phyloP scores from a whole-genome alignment of 2,113 vertebrate genomes.

The Ahaetulla prasina region DNA sequence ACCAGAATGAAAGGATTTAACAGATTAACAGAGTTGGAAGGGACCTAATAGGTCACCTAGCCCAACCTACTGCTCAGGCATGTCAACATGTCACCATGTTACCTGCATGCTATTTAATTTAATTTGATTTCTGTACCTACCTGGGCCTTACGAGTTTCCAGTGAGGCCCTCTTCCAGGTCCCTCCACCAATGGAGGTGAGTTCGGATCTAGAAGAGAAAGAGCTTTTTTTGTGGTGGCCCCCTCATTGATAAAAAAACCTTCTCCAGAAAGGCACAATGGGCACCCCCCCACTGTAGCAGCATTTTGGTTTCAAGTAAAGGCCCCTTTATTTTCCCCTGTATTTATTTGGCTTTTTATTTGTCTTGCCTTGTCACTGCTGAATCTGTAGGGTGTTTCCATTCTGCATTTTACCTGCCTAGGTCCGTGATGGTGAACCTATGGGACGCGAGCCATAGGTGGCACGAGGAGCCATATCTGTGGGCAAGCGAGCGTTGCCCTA shows the following conservation, averaged over 20 bases:
- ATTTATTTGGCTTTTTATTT: background rate
- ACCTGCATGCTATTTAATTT: background rate
- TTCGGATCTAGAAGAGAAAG: background rate
- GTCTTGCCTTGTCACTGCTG: background rate
- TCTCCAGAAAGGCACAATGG: background rate
- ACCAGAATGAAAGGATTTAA: background rate
- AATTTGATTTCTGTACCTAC: background rate
- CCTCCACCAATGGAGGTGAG: background rate
- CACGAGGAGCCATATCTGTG: no score
- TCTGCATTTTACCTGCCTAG: background rate
- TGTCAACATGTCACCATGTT: background rate
- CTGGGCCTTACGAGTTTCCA: background rate
- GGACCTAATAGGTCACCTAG: no score
- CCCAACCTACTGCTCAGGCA: no score
- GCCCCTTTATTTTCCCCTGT: background rate
- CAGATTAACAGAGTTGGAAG: no score
- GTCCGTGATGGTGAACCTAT: no score
- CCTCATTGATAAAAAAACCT: background rate
- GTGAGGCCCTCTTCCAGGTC: background rate
- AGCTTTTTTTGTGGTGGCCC: background rate
- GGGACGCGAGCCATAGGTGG: no score
- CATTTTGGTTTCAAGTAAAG: background rate
- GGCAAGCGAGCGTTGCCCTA: no score
- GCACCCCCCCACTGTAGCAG: background rate
- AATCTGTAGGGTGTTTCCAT: background rate